A percentile compares a stretch with the other conserved stretches of the same genome.
These are phyloP conservation scores for Phoxinus dragarum DNA, from an alignment of 2,797 vertebrate species.

Conservation along the genomic window DNA sequence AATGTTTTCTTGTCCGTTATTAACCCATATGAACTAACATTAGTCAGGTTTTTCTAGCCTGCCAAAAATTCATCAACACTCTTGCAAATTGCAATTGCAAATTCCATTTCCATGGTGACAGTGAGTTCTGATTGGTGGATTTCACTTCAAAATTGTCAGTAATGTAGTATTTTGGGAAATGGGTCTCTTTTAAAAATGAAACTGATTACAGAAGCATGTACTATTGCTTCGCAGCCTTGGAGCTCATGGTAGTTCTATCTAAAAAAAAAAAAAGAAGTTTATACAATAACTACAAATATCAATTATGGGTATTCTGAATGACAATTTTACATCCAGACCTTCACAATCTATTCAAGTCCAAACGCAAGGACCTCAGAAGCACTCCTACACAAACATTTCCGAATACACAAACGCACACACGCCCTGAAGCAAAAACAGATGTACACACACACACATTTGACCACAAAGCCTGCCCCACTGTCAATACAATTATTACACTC, in stretches of 20 bases:
- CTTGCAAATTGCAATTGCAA: too few species aligned
- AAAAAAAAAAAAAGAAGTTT: neutral
- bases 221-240: neutral
- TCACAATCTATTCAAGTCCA: neutral
- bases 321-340: neutral
- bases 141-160: neutral
- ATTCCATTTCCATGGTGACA: slow-evolving; percentile 10
- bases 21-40: neutral
- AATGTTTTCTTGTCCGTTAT: neutral
- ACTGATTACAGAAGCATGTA: neutral
- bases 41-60: neutral
- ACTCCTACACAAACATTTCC: slow-evolving; percentile 9
- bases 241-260: neutral
- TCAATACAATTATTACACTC: slow-evolving; percentile 56
- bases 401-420: neutral
- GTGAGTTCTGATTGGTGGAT: neutral
- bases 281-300: neutral
- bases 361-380: neutral
- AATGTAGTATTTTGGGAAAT: neutral
- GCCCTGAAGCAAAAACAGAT: slow-evolving; percentile 23
- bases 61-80: neutral
- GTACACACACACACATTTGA: slow-evolving; percentile 29
- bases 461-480: slow-evolving; percentile 33
- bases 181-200: neutral
- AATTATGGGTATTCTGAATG: neutral